A percentile compares a stretch with the other conserved stretches of the same genome.
Conservation (phyloP, 2,888 invertebrate genomes). For the Andrena flavipes region DNA sequence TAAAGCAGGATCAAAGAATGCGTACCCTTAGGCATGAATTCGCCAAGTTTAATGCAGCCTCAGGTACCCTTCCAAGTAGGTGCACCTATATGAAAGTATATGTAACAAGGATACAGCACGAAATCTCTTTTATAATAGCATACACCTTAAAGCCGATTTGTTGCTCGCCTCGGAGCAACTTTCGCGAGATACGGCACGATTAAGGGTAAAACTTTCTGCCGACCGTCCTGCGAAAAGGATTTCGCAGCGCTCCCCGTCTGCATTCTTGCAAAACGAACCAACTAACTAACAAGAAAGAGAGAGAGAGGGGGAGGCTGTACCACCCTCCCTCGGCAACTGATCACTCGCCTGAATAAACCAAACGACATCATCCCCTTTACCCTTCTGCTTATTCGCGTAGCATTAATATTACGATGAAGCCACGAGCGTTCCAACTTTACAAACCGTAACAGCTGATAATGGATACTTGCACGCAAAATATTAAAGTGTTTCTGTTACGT, state of each 20-base stretch:
- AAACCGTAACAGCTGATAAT: neutral
- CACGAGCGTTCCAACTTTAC: neutral
- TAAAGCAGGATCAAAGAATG: constrained; percentile 62
- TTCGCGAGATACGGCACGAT: constrained; percentile 72
- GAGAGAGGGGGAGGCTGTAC: too few relatives aligned
- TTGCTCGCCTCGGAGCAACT: constrained; percentile 65
- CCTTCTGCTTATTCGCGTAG: neutral
- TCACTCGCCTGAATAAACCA: neutral
- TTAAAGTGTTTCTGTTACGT: neutral
- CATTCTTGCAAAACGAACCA: neutral
- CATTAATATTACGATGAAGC: neutral
- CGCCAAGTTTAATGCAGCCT: constrained; percentile 56
- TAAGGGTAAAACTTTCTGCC: constrained; percentile 67
- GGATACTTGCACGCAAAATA: too few relatives aligned
- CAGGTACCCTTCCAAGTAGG: constrained; percentile 21
- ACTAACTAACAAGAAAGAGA: constrained; percentile 3
- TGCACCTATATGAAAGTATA: constrained; percentile 41
- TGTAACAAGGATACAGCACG: constrained; percentile 60
- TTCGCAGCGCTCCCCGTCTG: constrained; percentile 23
- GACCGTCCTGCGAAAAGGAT: constrained; percentile 53
- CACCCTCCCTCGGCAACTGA: neutral
- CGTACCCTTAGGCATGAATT: constrained; percentile 51
- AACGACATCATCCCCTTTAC: neutral
- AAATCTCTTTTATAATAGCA: constrained; percentile 69
- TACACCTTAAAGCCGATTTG: constrained; percentile 72